phyloP scores from a whole-genome alignment of 1,140 invertebrate species.

The Lepidurus apus region DNA sequence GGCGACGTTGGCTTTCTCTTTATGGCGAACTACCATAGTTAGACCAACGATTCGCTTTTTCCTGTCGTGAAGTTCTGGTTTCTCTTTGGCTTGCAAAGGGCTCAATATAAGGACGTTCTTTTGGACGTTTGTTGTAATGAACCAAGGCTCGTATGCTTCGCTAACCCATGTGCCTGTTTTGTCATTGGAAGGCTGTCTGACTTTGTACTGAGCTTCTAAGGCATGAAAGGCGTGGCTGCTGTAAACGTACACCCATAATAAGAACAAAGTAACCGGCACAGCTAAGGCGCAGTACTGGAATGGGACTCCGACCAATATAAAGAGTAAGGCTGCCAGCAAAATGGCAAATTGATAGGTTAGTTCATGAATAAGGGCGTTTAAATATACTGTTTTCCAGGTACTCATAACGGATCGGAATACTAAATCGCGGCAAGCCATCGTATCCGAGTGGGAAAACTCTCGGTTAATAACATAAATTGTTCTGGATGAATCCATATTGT shows the following conservation, averaged over 20 bases:
- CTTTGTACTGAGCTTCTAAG: background rate
- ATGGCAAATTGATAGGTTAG: background rate
- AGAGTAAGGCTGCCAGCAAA: background rate
- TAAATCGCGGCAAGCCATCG: background rate
- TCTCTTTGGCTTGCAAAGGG: background rate
- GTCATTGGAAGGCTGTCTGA: background rate
- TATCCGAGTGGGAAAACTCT: background rate
- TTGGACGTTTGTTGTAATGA: background rate
- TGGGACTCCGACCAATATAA: background rate
- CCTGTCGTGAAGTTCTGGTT: background rate
- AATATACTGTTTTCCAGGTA: background rate
- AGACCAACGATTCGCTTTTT: background rate
- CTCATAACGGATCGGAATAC: constrained; percentile 1
- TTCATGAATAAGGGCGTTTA: background rate
- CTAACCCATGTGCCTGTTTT: constrained; percentile 4
- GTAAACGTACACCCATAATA: background rate
- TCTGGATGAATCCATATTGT: background rate
- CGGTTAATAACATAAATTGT: background rate
- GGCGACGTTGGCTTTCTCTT: background rate
- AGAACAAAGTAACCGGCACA: background rate
- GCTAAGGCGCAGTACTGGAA: background rate
- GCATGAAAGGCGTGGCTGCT: background rate
- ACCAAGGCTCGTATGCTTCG: background rate
- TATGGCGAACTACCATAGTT: background rate
- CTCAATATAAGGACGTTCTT: background rate